Conservation (phyloP, 2,888 invertebrate species). For the Habroteleia sp. region DNA sequence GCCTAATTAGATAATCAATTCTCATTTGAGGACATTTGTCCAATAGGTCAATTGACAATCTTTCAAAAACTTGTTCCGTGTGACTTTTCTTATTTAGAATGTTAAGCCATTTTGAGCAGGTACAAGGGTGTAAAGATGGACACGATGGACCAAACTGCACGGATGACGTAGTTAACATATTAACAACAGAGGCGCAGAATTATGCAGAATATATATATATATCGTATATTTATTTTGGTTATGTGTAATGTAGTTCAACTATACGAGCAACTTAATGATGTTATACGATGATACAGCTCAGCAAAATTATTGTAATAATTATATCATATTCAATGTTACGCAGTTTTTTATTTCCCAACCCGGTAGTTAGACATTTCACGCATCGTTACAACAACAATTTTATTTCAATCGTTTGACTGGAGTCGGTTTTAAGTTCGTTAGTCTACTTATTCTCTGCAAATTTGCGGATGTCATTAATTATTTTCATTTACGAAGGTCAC, state of each 20-base stretch:
- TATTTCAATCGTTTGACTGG: too few relatives aligned
- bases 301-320: conserved; percentile 64
- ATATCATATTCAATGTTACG: conserved; percentile 61
- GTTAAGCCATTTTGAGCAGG: too few relatives aligned
- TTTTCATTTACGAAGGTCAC: too few relatives aligned
- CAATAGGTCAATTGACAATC: too few relatives aligned
- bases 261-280: conserved; percentile 62
- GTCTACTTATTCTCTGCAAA: too few relatives aligned
- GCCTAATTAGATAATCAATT: too few relatives aligned
- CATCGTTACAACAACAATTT: too few relatives aligned
- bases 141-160: conserved; percentile 35
- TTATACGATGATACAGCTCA: conserved; percentile 61
- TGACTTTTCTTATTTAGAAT: too few relatives aligned
- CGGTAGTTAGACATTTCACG: background rate
- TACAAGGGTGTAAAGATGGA: conserved; percentile 28
- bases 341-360: conserved; percentile 41
- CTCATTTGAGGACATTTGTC: too few relatives aligned
- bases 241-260: conserved; percentile 59
- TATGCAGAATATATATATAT: conserved; percentile 56
- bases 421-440: too few relatives aligned
- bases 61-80: too few relatives aligned
- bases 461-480: too few relatives aligned
- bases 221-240: conserved; percentile 63
- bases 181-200: conserved; percentile 14
- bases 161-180: conserved; percentile 22